Base-by-base conservation (phyloP, 2,113 vertebrate species). In the Salvelinus sp. region DNA sequence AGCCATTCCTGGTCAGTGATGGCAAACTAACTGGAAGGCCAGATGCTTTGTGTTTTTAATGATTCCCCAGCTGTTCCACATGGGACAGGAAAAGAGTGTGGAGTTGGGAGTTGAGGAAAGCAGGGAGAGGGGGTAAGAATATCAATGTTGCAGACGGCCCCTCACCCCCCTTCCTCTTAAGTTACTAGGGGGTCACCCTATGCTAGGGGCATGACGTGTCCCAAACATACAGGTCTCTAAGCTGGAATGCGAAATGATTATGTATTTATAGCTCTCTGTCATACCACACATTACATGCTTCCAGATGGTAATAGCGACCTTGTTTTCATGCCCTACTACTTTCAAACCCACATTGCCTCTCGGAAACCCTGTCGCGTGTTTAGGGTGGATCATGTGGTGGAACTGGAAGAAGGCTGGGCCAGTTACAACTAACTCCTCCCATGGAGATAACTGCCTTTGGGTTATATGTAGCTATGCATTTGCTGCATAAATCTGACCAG, bases 221-320 rank as follows among this genome's bases (percentile, higher is more conserved):
- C 6, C 28, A 73, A 67, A 62, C 75, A 75, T 63, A 72, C 58
- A 66, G 22, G 68, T 27, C 22, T 62, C 18, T 12, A 25, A 1
- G 64, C 20, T 75, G 76, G 80, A 69, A 76, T 85, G 78, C 67
- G 66, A 27, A 70, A 77, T 64, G 76, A 78, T 75, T 73, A 72
- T 76, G 30, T 87, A 84, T 85, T 82, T 85, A 77, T 85, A 85
- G 76, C 64, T 48, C 63, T 18, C 38, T 44, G 38, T 44, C 77
- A 75, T 79, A 74, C 81, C 83, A 83, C 74, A 73, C 74, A 79
- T 79, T 87, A 63, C 69, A 76, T 25, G 69, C 48, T 77, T 77
- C 81, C 79, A 79, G 81, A 77, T 83, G 85, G 79, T 63, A 14
- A 50, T 66, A 25, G 9, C 18, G 12, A 73, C 74, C 67, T 73